Conservation (phyloP, 2,797 vertebrate species). For the Trachops cirrhosus region DNA sequence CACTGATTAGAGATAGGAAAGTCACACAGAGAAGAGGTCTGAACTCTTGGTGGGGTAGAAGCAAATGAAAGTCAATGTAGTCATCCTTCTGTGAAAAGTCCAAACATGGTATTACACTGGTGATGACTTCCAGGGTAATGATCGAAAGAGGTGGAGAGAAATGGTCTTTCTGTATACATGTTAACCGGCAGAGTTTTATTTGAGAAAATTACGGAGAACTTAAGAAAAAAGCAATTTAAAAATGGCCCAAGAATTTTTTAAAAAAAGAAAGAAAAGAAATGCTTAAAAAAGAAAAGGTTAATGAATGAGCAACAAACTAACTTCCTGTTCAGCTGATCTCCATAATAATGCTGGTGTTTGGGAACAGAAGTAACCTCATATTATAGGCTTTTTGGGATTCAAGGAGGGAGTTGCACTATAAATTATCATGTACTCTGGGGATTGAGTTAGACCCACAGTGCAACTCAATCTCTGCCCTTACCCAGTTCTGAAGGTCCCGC, state of each 20-base stretch:
- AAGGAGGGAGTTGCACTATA: background rate
- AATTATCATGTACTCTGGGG: conserved; percentile 24
- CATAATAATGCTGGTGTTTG: background rate
- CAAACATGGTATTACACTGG: background rate
- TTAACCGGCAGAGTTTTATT: background rate
- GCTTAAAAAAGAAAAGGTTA: background rate
- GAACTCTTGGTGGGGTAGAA: background rate
- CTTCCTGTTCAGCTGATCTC: conserved; percentile 17
- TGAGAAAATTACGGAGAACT: conserved; percentile 3
- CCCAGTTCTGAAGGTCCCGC: background rate
- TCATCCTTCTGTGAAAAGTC: background rate
- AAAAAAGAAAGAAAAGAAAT: background rate
- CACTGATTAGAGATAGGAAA: background rate
- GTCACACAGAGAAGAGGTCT: background rate
- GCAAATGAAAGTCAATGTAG: background rate
- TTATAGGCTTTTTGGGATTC: conserved; percentile 35
- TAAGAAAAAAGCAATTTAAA: conserved; percentile 18
- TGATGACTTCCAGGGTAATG: background rate
- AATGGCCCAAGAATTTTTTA: background rate
- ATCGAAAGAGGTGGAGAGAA: background rate
- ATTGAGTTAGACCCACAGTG: background rate
- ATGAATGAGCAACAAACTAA: background rate
- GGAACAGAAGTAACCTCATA: conserved; percentile 30
- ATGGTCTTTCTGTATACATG: background rate
- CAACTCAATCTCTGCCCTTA: conserved; percentile 16